A percentile compares a stretch with the other conserved stretches of the same genome.
Conservation (phyloP, 2,113 vertebrate species). For the Candoia aspera region DNA sequence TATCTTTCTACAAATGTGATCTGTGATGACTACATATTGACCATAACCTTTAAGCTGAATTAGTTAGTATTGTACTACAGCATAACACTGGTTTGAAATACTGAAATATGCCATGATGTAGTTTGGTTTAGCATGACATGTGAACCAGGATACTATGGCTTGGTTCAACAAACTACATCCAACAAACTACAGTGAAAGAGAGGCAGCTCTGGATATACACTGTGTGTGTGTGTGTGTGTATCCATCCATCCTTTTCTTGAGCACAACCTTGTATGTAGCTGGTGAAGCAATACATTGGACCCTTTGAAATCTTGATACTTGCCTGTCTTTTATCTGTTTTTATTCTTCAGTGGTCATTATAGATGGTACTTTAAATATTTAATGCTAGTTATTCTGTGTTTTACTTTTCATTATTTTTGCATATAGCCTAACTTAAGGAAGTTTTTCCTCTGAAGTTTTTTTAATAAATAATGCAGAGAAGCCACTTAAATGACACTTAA, state of each 20-base stretch:
- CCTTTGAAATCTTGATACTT: neutral
- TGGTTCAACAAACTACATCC: neutral
- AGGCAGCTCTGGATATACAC: neutral
- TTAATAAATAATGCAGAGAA: neutral
- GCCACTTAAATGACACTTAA: conserved; percentile 13
- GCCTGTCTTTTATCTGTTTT: neutral
- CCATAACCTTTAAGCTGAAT: neutral
- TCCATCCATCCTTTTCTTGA: too few relatives aligned
- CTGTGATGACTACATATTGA: neutral
- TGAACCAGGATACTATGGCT: neutral
- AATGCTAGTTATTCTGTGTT: neutral
- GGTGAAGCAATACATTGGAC: neutral
- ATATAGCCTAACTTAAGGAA: neutral
- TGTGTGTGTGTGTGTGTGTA: too few relatives aligned
- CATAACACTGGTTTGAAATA: neutral
- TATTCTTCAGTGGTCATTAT: neutral
- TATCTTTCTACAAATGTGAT: neutral
- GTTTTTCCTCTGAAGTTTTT: neutral
- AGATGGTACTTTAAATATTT: neutral
- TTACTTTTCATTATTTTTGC: neutral
- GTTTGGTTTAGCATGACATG: neutral
- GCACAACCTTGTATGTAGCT: neutral
- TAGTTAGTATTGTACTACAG: neutral
- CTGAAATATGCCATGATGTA: neutral
- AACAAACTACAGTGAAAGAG: neutral